These are phyloP conservation scores for Periophthalmodon schlosseri DNA, from an alignment of 2,113 vertebrate species.

Conservation along the genomic window DNA sequence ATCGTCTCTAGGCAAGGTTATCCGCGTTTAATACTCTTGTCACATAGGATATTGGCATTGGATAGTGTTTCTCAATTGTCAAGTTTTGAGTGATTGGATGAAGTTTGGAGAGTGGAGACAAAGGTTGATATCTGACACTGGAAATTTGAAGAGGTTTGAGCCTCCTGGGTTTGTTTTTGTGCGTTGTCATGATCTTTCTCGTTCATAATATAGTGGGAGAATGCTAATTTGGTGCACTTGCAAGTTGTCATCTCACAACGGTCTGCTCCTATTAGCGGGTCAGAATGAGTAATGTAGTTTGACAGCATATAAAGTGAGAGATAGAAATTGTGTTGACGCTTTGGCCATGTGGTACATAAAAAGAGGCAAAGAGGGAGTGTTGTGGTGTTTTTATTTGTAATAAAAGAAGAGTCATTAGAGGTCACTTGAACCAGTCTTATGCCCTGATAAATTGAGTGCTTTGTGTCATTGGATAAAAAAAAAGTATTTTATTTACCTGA, in stretches of 20 bases:
- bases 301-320: constrained; percentile 53
- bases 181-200: constrained; percentile 22
- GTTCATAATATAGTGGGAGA: constrained; percentile 25
- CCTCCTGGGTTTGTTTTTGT: neutral
- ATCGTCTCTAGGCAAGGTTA: constrained; percentile 62
- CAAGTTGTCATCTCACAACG: constrained; percentile 49
- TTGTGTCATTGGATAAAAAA: neutral
- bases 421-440: neutral
- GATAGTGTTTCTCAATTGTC: constrained; percentile 42
- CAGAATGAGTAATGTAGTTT: constrained; percentile 35
- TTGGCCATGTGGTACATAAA: neutral
- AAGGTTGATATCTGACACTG: constrained; percentile 29
- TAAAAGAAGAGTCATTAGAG: neutral
- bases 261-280: constrained; percentile 41
- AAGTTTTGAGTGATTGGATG: constrained; percentile 5
- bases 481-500: no score
- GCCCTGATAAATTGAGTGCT: no score
- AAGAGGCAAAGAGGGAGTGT: neutral
- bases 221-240: constrained; percentile 41
- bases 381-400: neutral
- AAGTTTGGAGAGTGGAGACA: constrained; percentile 4
- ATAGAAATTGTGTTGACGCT: constrained; percentile 18
- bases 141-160: constrained; percentile 13
- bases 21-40: constrained; percentile 41
- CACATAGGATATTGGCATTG: constrained; percentile 14